Conservation (phyloP, 1,140 invertebrate genomes). For the Rhopalosiphum padi region DNA sequence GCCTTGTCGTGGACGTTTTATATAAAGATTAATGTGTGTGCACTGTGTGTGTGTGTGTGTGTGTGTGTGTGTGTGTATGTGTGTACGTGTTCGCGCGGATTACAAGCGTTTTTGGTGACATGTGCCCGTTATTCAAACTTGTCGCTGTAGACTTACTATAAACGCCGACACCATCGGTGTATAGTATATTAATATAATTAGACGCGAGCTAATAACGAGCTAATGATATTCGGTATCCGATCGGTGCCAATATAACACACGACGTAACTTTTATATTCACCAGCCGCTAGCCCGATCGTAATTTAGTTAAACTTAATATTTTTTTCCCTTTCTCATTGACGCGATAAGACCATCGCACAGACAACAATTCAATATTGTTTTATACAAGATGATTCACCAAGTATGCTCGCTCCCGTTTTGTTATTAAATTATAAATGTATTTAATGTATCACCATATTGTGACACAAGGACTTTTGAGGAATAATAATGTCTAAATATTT, state of each 20-base stretch:
- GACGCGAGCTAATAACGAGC: background rate
- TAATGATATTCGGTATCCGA: background rate
- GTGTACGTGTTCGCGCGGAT: background rate
- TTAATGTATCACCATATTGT: background rate
- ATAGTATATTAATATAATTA: background rate
- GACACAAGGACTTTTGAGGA: background rate
- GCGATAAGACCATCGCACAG: too few species aligned
- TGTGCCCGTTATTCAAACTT: background rate
- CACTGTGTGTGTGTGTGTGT: background rate
- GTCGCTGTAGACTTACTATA: slow-evolving; percentile 15
- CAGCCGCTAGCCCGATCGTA: background rate
- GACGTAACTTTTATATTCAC: background rate
- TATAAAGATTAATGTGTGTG: slow-evolving; percentile 53
- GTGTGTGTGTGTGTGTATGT: too few species aligned
- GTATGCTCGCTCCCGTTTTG: background rate
- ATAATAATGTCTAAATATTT: background rate
- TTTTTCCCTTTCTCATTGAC: background rate
- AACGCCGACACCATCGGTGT: background rate
- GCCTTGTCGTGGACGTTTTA: slow-evolving; percentile 50
- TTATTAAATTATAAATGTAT: background rate
- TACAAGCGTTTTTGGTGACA: background rate
- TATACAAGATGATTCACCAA: background rate
- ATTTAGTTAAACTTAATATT: background rate
- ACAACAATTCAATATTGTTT: background rate
- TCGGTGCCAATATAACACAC: background rate